A percentile compares a stretch with the other conserved stretches of the same genome.
phyloP scores from a whole-genome alignment of 2,888 invertebrate genomes.

The Athrips mouffetella region DNA sequence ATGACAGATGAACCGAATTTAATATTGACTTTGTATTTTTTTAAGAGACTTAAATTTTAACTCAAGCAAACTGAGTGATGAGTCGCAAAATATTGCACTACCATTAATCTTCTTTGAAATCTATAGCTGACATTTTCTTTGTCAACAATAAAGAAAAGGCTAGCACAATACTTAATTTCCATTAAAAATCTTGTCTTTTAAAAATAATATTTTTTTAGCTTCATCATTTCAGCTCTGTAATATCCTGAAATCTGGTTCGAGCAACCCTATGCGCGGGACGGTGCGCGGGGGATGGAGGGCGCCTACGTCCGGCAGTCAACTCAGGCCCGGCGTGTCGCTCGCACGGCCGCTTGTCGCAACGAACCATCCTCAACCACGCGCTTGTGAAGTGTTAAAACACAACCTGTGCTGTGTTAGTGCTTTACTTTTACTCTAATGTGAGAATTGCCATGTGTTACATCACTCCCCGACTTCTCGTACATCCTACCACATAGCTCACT shows the following conservation, averaged over 20 bases:
- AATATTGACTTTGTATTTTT: too few relatives aligned
- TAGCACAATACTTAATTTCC: too few relatives aligned
- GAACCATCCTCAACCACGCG: constrained; percentile 20
- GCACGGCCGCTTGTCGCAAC: constrained; percentile 26
- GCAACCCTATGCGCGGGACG: constrained; percentile 16
- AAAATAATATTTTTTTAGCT: neutral
- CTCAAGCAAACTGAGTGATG: too few relatives aligned
- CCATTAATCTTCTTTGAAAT: too few relatives aligned
- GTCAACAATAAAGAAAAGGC: too few relatives aligned
- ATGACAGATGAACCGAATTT: too few relatives aligned
- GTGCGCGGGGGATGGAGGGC: constrained; percentile 27
- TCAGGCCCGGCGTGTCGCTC: constrained; percentile 35
- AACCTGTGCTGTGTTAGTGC: constrained; percentile 29
- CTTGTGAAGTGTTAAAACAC: constrained; percentile 34
- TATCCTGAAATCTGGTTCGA: too few relatives aligned
- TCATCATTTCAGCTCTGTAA: neutral
- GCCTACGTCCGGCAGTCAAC: constrained; percentile 62
- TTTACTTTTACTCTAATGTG: constrained; percentile 28
- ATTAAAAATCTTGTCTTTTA: neutral
- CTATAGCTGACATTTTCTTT: too few relatives aligned
- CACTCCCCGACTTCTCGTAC: neutral
- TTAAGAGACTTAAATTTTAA: too few relatives aligned
- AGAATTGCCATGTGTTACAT: constrained; percentile 44
- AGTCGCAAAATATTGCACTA: too few relatives aligned
- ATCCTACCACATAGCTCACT: too few relatives aligned